Percentiles rank a stretch among this genome's conserved stretches.
phyloP scores from a whole-genome alignment of 2,888 invertebrate species.

The Tortricodes alternella region DNA sequence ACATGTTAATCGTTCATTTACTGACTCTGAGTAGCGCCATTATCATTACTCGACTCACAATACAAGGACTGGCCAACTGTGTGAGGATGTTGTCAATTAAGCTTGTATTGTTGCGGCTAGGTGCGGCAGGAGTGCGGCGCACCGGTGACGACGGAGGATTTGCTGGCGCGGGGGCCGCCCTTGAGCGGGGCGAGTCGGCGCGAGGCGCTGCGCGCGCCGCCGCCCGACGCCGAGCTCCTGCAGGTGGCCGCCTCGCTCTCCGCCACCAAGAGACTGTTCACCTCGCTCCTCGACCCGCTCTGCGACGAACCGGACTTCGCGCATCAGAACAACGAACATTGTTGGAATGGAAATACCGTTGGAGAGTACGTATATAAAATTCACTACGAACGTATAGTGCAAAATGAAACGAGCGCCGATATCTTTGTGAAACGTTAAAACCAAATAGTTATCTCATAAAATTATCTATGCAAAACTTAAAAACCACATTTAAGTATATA shows the following conservation, averaged over 20 bases:
- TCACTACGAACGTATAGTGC: not conserved
- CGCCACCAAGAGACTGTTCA: conserved; percentile 91
- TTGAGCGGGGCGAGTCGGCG: conserved; percentile 76
- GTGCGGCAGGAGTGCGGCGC: conserved; percentile 73
- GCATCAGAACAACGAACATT: conserved; percentile 85
- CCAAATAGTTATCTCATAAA: too few relatives aligned
- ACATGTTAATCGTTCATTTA: too few relatives aligned
- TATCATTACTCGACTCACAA: too few relatives aligned
- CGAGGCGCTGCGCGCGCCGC: conserved; percentile 80
- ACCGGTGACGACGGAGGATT: conserved; percentile 58
- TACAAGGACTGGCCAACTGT: too few relatives aligned
- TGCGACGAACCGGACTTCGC: conserved; percentile 89
- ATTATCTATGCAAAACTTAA: too few relatives aligned
- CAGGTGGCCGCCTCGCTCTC: conserved; percentile 86
- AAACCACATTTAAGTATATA: too few relatives aligned
- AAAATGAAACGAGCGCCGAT: too few relatives aligned
- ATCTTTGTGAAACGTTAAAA: too few relatives aligned
- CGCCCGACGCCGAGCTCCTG: conserved; percentile 85
- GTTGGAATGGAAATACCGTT: conserved; percentile 91
- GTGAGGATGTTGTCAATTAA: too few relatives aligned
- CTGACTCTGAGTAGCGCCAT: too few relatives aligned
- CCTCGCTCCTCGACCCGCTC: conserved; percentile 89
- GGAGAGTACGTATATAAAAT: conserved; percentile 85
- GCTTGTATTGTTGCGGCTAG: conserved; percentile 41
- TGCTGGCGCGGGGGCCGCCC: conserved; percentile 61